Conservation (phyloP, 2,888 invertebrate genomes). For the Nemapogon koenigi region DNA sequence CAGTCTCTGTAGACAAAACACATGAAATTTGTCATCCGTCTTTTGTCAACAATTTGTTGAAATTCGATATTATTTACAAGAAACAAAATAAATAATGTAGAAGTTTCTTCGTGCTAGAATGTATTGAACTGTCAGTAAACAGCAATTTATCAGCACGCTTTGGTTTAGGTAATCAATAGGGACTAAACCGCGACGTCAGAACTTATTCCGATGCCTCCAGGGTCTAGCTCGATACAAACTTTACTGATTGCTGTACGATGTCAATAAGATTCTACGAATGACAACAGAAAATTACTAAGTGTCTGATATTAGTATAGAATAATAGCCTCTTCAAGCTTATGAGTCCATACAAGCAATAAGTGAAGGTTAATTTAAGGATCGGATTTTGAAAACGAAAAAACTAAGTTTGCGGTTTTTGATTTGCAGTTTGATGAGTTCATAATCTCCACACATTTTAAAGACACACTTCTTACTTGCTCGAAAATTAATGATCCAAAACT, state of each 20-base stretch:
- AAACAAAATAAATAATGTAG: slow-evolving; percentile 5
- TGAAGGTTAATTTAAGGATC: too few species aligned
- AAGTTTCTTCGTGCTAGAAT: slow-evolving; percentile 2
- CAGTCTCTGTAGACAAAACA: slow-evolving; percentile 7
- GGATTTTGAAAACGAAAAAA: too few species aligned
- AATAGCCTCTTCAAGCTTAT: too few species aligned
- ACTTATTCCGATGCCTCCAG: slow-evolving; percentile 7
- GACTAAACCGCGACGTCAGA: slow-evolving; percentile 8
- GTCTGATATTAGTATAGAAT: too few species aligned
- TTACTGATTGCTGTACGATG: slow-evolving; percentile 7
- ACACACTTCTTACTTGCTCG: too few species aligned
- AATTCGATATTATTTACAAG: slow-evolving; percentile 1
- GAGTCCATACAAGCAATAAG: too few species aligned
- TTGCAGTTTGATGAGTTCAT: too few species aligned
- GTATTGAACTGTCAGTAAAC: slow-evolving; percentile 8
- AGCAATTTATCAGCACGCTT: slow-evolving; percentile 8
- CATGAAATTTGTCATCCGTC: not conserved
- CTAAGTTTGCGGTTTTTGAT: too few species aligned
- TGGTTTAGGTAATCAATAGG: slow-evolving; percentile 8
- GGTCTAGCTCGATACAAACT: slow-evolving; percentile 6
- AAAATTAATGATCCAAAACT: too few species aligned
- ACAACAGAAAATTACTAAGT: slow-evolving; percentile 5
- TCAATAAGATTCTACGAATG: slow-evolving; percentile 4
- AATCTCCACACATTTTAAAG: too few species aligned
- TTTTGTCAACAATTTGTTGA: not conserved